Evolutionary conservation across 2,888 invertebrate genomes (phyloP).

Genomic region (Dynastes tityus): DNA sequence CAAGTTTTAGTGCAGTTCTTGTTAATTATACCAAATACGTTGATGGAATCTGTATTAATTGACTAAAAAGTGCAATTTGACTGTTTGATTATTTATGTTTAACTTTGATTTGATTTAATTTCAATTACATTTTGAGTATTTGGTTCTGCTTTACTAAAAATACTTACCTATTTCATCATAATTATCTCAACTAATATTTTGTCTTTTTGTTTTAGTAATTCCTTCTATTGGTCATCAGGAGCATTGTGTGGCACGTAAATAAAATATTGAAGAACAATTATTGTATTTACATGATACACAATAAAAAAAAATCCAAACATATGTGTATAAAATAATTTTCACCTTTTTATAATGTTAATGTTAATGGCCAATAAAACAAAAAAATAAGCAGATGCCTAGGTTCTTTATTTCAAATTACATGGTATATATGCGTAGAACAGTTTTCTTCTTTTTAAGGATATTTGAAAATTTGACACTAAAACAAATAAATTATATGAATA

Average conservation of each 20-base stretch:
- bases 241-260: constrained; percentile 49
- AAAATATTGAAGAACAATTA: constrained; percentile 17
- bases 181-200: constrained; percentile 4
- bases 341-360: constrained; percentile 14
- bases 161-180: background rate
- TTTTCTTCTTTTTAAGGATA: constrained; percentile 58
- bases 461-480: constrained; percentile 63
- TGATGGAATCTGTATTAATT: too few species aligned
- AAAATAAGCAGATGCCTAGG: background rate
- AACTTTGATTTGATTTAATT: too few species aligned
- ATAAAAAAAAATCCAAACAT: constrained; percentile 8
- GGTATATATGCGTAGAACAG: background rate
- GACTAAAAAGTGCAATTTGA: too few species aligned
- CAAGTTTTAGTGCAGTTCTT: too few species aligned
- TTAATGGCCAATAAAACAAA: constrained; percentile 18
- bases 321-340: constrained; percentile 15
- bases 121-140: too few species aligned
- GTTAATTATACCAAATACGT: too few species aligned
- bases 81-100: too few species aligned
- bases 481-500: constrained; percentile 50
- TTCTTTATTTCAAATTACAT: constrained; percentile 21
- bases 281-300: constrained; percentile 42
- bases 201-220: constrained; percentile 51
- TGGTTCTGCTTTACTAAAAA: too few species aligned
- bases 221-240: constrained; percentile 39